Percentiles rank a stretch among this genome's conserved stretches.
Conservation (phyloP, 1,140 invertebrate genomes). For the Parapsyche elsis region DNA sequence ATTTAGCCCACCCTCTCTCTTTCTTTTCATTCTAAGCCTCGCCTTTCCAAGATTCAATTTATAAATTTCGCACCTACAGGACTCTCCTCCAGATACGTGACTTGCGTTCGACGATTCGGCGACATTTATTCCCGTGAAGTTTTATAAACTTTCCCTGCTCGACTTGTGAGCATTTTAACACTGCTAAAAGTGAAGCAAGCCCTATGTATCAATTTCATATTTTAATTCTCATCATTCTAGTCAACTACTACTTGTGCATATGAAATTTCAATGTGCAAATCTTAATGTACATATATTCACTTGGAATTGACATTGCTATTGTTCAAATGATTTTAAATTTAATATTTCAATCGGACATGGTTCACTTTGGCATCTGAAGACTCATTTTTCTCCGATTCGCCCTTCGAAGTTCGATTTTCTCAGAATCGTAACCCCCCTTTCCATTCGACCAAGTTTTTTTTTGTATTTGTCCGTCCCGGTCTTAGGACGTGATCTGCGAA, state of each 20-base stretch:
- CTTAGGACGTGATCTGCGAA: constrained; percentile 30
- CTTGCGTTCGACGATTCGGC: constrained; percentile 24
- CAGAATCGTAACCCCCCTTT: neutral
- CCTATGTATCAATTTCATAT: neutral
- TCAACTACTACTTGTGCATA: too few relatives aligned
- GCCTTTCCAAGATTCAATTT: constrained; percentile 31
- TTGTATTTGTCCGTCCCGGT: neutral
- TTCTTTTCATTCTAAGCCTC: neutral
- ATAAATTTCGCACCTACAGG: constrained; percentile 34
- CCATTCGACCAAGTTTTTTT: neutral
- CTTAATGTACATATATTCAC: too few relatives aligned
- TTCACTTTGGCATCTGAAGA: neutral
- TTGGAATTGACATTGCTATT: too few relatives aligned
- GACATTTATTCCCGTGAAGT: constrained; percentile 40
- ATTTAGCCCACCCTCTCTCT: neutral
- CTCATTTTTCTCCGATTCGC: neutral
- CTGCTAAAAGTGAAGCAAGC: neutral
- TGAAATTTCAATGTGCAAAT: too few relatives aligned
- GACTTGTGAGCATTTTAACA: neutral
- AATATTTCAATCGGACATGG: too few relatives aligned
- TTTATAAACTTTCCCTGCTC: constrained; percentile 31
- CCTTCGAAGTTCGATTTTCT: neutral
- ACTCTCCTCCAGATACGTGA: constrained; percentile 11
- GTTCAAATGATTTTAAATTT: too few relatives aligned
- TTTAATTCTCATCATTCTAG: too few relatives aligned